phyloP scores from a whole-genome alignment of 2,113 vertebrate genomes.

The Ardeotis arabs region DNA sequence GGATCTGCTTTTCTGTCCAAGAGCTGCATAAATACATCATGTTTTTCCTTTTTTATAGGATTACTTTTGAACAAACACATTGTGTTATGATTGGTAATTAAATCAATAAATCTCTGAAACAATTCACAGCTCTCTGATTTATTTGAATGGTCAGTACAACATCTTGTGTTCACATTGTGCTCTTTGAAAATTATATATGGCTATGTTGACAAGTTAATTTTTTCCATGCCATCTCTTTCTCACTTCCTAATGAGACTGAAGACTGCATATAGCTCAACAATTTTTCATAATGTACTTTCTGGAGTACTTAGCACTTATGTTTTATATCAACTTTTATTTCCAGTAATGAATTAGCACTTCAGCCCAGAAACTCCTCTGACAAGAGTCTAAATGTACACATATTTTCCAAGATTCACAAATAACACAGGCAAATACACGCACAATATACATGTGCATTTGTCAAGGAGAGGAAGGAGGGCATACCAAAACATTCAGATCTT shows the following conservation, averaged over 20 bases:
- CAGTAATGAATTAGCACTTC: conserved; percentile 39
- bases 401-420: background rate
- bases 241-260: conserved; percentile 53
- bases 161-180: conserved; percentile 47
- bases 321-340: conserved; percentile 48
- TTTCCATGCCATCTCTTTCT: conserved; percentile 61
- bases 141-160: conserved; percentile 39
- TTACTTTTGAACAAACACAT: conserved; percentile 23
- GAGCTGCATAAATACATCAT: background rate
- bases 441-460: background rate
- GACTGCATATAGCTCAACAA: conserved; percentile 10
- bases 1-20: background rate
- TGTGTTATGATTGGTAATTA: conserved; percentile 39
- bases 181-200: conserved; percentile 55
- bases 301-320: conserved; percentile 38
- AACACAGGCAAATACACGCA: background rate
- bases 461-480: background rate
- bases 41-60: conserved; percentile 16
- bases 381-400: background rate
- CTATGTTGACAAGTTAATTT: conserved; percentile 63
- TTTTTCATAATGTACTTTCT: conserved; percentile 44
- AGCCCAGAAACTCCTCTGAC: background rate
- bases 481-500: conserved; percentile 7
- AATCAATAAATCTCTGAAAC: conserved; percentile 57
- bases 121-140: conserved; percentile 43